Evolutionary conservation across 1,140 invertebrate species (phyloP).

Genomic region (Olivierus martensii): DNA sequence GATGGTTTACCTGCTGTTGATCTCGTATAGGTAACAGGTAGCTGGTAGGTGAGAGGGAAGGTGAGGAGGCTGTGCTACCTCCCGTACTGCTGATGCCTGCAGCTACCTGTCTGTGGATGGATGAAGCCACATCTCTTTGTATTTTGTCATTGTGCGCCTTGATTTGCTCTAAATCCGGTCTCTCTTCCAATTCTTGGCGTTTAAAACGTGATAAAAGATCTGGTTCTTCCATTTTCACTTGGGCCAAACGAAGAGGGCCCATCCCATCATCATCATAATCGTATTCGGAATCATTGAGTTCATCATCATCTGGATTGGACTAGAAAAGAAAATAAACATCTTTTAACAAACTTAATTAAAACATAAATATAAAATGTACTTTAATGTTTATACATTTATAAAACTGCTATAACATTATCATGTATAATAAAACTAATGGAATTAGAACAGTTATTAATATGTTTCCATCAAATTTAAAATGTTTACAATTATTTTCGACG

Average conservation of each 20-base stretch:
- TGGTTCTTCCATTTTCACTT: neutral
- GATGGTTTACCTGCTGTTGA: neutral
- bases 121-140: neutral
- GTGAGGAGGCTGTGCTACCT: neutral
- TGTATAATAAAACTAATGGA: no score
- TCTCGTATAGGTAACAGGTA: neutral
- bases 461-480: no score
- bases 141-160: neutral
- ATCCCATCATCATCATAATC: neutral
- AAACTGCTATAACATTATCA: no score
- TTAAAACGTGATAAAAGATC: neutral
- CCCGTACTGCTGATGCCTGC: no score
- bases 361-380: no score
- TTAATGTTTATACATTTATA: no score
- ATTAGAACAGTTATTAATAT: no score
- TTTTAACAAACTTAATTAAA: no score
- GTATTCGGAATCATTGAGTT: conserved; percentile 1
- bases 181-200: neutral
- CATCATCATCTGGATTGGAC: conserved; percentile 19
- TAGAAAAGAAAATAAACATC: conserved; percentile 4
- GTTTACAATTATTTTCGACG: no score
- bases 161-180: neutral
- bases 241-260: neutral
- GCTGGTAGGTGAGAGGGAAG: neutral
- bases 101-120: no score